Percentiles rank a stretch among this genome's conserved stretches.
These are phyloP conservation scores for Endotricha flammealis DNA, from an alignment of 2,888 invertebrate species.

Conservation along the genomic window DNA sequence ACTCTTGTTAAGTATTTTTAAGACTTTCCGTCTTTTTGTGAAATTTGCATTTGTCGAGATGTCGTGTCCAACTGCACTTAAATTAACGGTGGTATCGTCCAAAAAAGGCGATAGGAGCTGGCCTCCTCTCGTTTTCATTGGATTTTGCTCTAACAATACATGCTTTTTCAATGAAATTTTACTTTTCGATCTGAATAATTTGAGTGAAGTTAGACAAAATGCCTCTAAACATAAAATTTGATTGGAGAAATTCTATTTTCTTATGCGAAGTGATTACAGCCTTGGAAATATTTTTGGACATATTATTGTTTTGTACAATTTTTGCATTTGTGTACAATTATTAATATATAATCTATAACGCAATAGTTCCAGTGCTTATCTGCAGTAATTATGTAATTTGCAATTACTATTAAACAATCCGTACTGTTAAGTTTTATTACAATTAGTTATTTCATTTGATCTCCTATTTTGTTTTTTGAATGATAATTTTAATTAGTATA, in stretches of 20 bases:
- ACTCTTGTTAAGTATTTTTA: slow-evolving; percentile 75
- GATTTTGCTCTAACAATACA: slow-evolving; percentile 44
- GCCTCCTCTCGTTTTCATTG: slow-evolving; percentile 37
- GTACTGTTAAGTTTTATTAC: slow-evolving; percentile 66
- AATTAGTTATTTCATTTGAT: slow-evolving; percentile 70
- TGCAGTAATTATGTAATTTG: slow-evolving; percentile 13
- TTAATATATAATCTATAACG: slow-evolving; percentile 1
- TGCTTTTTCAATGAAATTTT: slow-evolving; percentile 45
- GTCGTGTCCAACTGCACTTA: slow-evolving; percentile 78
- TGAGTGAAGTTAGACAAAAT: slow-evolving; percentile 77
- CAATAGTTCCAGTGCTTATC: slow-evolving; percentile 23
- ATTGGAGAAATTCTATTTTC: slow-evolving; percentile 25
- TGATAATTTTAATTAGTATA: slow-evolving; percentile 54
- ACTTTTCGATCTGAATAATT: slow-evolving; percentile 50
- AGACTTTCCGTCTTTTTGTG: slow-evolving; percentile 58
- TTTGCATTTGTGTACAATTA: slow-evolving; percentile 2
- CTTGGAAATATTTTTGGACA: slow-evolving; percentile 25
- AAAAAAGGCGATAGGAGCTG: slow-evolving; percentile 35
- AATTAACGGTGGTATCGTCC: slow-evolving; percentile 67
- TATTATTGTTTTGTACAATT: slow-evolving; percentile 12
- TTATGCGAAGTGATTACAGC: slow-evolving; percentile 17
- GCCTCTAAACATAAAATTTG: slow-evolving; percentile 29
- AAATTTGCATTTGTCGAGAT: slow-evolving; percentile 51
- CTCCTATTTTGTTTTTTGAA: slow-evolving; percentile 68
- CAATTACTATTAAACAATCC: slow-evolving; percentile 33